Conservation (phyloP, 2,797 vertebrate genomes). For the Sebastolobus alascanus region DNA sequence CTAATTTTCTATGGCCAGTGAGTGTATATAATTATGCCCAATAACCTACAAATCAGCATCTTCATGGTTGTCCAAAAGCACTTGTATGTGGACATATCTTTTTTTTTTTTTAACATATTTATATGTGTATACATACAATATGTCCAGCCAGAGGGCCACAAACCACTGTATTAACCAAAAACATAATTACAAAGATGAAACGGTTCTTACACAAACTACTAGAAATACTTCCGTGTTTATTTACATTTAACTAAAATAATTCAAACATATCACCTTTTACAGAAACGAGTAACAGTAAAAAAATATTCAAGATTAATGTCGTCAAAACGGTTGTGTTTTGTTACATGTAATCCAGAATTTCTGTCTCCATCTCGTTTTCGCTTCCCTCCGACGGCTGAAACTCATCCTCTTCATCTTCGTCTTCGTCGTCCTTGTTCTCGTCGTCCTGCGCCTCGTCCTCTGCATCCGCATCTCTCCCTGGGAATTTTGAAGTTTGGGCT, state of each 20-base stretch:
- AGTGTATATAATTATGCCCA: not conserved
- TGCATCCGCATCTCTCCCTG: conserved; percentile 16
- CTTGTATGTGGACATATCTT: not conserved
- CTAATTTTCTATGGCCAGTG: not conserved
- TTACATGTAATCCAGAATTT: conserved; percentile 95
- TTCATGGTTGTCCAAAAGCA: not conserved
- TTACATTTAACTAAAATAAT: conserved; percentile 17
- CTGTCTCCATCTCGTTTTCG: conserved; percentile 99
- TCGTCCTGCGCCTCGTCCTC: conserved; percentile 79
- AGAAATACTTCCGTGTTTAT: conserved; percentile 34
- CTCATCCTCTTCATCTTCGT: conserved; percentile 92
- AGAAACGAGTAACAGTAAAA: not conserved
- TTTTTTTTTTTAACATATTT: too few species aligned
- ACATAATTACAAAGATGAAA: not conserved
- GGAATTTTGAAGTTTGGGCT: not conserved
- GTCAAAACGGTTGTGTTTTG: not conserved
- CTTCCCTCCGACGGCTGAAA: conserved; percentile 95
- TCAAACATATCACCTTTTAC: conserved; percentile 1
- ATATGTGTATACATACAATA: not conserved
- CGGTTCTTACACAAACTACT: not conserved
- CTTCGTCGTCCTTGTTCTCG: conserved; percentile 82
- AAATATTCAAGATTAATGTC: not conserved
- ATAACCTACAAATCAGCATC: not conserved
- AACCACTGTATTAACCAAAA: not conserved
- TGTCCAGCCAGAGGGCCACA: not conserved